Conservation (phyloP, 2,888 invertebrate species). For the Athalia cordata region DNA sequence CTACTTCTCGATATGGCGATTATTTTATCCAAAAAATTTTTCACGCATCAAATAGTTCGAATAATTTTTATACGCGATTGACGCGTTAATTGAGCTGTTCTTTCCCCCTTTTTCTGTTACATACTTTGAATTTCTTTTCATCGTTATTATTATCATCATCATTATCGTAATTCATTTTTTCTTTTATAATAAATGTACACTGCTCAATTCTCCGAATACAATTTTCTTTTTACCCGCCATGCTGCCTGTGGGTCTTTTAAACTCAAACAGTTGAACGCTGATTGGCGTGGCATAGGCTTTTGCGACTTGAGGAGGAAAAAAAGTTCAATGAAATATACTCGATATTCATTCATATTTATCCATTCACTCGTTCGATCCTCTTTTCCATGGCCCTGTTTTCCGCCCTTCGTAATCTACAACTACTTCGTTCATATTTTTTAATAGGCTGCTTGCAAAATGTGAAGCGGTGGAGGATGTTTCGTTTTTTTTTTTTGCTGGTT, state of each 20-base stretch:
- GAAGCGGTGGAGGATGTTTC: not conserved
- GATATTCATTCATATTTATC: conserved; percentile 31
- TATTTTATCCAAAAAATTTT: too few relatives aligned
- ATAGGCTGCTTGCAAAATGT: conserved; percentile 20
- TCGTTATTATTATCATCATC: too few relatives aligned
- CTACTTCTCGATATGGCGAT: too few relatives aligned
- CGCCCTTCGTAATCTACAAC: not conserved
- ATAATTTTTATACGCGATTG: too few relatives aligned
- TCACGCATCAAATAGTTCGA: too few relatives aligned
- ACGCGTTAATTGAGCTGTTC: too few relatives aligned
- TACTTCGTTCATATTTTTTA: conserved; percentile 22
- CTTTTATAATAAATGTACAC: not conserved
- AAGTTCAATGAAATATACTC: conserved; percentile 16
- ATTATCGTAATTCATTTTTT: conserved; percentile 10
- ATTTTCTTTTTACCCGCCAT: conserved; percentile 9
- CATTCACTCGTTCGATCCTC: conserved; percentile 28
- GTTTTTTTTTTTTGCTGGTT: not conserved
- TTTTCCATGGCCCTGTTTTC: not conserved
- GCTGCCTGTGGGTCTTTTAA: not conserved
- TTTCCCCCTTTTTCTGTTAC: too few relatives aligned
- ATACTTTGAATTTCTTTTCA: not conserved
- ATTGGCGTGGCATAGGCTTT: conserved; percentile 20
- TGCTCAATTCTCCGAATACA: conserved; percentile 10
- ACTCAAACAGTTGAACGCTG: conserved; percentile 35
- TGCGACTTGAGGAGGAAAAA: conserved; percentile 17